Base-by-base conservation (phyloP, 2,797 vertebrate genomes). In the Otolemur crassicaudatus region DNA sequence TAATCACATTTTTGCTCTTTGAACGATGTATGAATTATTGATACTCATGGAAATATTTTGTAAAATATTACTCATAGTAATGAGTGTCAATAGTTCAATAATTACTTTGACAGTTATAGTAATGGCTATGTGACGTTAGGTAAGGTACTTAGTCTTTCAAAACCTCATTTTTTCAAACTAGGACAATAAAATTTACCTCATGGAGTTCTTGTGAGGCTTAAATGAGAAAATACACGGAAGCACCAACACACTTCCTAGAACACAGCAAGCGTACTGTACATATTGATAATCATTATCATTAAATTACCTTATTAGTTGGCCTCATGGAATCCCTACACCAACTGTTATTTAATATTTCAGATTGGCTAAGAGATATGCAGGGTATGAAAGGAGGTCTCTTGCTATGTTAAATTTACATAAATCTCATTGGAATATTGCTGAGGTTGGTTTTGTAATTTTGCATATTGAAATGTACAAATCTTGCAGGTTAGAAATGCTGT, bases 11-110 rank as follows among this genome's bases (percentile, higher is more conserved):
- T 96, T 95, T 90, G 12, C 22, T 90, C 79, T 65, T 72, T 60
- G 81, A 77, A 88, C 76, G 87, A n/a, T 83, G 40, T 46, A 22
- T 72, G 49, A 85, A 29, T 46, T 72, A 7, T 63, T 94, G 49
- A 49, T 95, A 43, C 14, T 95, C 63, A 95, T 53, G 19, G 56
- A 88, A 91, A 75, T 95, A 91, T 40, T 94, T 91, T 87, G 3
- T 89, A 80, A 76, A 90, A 53, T 70, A 40, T 80, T 69, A 25
- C 7, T 65, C 25, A 70, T 19, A 80, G 29, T 87, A 83, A 23
- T 34, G 43, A 84, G 20, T 93, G n/a, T 60, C 63, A 92, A 3
- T 25, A 87, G 29, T 25, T 90, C 34, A 92, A 4, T 85, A 43
- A 43, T 43, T 43, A 43, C 40, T 43, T 43, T 43, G 7, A 43